Evolutionary conservation across 2,797 vertebrate genomes (phyloP).

Genomic region (Agapornis canus): DNA sequence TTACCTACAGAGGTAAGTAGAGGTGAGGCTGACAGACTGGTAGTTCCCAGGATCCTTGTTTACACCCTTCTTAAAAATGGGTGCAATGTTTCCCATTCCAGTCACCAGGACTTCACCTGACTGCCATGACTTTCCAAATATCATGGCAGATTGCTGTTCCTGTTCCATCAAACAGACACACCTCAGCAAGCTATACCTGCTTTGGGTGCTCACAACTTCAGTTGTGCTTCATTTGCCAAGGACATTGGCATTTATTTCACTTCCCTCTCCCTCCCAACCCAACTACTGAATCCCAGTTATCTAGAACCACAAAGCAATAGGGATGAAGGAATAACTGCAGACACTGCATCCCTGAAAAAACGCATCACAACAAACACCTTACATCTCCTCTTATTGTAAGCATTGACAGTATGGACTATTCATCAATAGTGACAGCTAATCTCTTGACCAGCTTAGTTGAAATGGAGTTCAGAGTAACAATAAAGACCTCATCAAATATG

Average conservation of each 20-base stretch:
- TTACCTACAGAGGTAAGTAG: background rate
- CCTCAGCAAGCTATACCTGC: background rate
- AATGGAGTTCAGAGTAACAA: background rate
- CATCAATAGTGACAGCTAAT: background rate
- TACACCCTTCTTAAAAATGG: background rate
- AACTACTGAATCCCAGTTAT: background rate
- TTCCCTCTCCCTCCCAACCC: fast-evolving
- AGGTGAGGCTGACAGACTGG: background rate
- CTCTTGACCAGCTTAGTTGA: background rate
- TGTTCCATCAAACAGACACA: background rate
- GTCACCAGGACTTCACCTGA: background rate
- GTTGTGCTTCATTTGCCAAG: background rate
- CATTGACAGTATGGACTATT: background rate
- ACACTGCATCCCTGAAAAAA: background rate
- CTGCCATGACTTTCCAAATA: background rate
- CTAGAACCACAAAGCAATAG: background rate
- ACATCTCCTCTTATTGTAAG: background rate
- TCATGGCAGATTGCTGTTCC: background rate
- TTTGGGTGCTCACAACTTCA: background rate
- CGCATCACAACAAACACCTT: background rate
- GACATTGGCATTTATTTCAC: background rate
- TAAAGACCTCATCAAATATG: background rate
- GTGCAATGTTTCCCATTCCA: background rate
- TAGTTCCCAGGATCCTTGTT: background rate
- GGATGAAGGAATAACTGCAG: background rate